Evolutionary conservation across 2,113 vertebrate genomes (phyloP).

Genomic region (Seriola aureovittata): DNA sequence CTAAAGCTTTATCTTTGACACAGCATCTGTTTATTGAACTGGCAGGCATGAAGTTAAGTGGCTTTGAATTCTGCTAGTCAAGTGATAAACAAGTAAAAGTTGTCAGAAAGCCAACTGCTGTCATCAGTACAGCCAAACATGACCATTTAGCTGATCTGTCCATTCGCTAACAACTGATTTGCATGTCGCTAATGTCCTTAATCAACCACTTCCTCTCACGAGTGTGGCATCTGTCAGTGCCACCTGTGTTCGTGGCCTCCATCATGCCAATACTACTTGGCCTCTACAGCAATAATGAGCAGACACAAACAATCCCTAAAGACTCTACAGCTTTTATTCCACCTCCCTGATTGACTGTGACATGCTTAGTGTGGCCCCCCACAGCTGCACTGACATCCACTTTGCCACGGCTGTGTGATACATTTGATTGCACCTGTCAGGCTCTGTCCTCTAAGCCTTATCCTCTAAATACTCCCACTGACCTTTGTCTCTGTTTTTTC

Average conservation of each 20-base stretch:
- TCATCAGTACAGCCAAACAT: not conserved
- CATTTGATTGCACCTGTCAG: constrained; percentile 77
- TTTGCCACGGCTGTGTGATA: constrained; percentile 57
- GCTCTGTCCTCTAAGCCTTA: constrained; percentile 54
- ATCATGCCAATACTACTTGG: constrained; percentile 2
- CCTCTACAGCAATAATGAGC: constrained; percentile 49
- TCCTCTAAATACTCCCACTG: constrained; percentile 40
- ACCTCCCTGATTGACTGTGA: constrained; percentile 74
- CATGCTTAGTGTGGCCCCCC: constrained; percentile 66
- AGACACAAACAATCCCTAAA: constrained; percentile 60
- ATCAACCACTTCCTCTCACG: not conserved
- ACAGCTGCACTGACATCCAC: constrained; percentile 64
- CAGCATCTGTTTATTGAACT: constrained; percentile 63
- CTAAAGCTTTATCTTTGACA: constrained; percentile 67
- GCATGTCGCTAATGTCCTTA: not conserved
- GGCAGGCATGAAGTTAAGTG: constrained; percentile 18
- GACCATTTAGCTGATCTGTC: constrained; percentile 1
- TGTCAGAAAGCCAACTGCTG: constrained; percentile 21
- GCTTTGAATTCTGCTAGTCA: constrained; percentile 7
- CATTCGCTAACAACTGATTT: constrained; percentile 3
- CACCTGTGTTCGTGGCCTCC: constrained; percentile 51
- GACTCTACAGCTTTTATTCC: constrained; percentile 45
- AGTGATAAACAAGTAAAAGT: constrained; percentile 37
- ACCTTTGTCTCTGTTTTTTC: constrained; percentile 66
- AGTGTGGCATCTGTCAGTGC: constrained; percentile 6